Percentiles rank a stretch among this genome's conserved stretches.
These are phyloP conservation scores for Chrysogorgia sp. DNA, from an alignment of 92 coral and sea anemone genomes.

Conservation along the genomic window DNA sequence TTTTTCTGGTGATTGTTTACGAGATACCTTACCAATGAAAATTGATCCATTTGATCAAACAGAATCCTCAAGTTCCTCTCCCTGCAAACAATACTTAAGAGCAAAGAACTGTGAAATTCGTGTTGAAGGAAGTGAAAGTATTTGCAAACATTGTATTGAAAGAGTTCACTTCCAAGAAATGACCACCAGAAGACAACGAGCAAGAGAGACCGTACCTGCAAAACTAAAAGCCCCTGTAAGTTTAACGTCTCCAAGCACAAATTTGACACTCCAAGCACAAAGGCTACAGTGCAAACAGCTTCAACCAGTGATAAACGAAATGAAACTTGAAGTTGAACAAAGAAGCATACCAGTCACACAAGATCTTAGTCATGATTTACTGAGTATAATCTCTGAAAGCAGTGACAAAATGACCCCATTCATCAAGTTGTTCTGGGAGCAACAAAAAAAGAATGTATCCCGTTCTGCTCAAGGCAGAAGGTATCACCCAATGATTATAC, in stretches of 20 bases:
- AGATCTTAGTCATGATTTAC: constrained; percentile 10
- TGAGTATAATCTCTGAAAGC: background rate
- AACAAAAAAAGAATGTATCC: constrained; percentile 36
- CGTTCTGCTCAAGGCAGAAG: constrained; percentile 34
- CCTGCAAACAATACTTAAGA: too few relatives aligned
- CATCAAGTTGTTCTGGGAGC: constrained; percentile 67
- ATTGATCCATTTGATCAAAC: too few relatives aligned
- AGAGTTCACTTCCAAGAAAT: background rate
- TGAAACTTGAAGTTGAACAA: background rate
- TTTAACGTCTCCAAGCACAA: background rate
- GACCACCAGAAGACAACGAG: constrained; percentile 5
- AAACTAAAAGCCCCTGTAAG: constrained; percentile 20
- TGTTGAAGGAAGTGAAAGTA: constrained; percentile 7
- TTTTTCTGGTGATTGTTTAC: constrained; percentile 62
- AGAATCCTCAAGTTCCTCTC: too few relatives aligned
- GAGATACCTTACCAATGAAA: background rate
- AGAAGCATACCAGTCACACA: background rate
- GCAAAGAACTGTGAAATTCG: too few relatives aligned
- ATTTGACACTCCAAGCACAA: constrained; percentile 9
- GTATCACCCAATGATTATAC: constrained; percentile 55
- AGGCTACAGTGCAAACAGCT: constrained; percentile 1
- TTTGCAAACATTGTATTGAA: constrained; percentile 4
- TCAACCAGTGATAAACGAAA: background rate
- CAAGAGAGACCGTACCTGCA: constrained; percentile 3
- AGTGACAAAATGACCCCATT: constrained; percentile 40